Evolutionary conservation across 1,140 invertebrate species (phyloP), one percentile per base, ranked within the genome.

Genomic region (Cataglyphis hispanica): DNA sequence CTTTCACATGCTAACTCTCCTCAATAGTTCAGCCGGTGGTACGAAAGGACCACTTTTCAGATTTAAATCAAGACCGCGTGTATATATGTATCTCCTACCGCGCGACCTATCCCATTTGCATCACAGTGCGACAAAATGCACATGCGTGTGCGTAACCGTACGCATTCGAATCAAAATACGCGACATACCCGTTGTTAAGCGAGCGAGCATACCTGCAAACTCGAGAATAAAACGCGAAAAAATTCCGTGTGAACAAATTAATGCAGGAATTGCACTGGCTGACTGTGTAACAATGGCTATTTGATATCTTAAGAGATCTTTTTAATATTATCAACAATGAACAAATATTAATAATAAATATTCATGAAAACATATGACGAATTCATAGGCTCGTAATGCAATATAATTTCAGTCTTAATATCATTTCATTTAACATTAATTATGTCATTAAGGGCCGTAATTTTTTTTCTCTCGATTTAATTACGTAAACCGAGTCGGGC

Each of bases 51-150:
- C 56, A 90, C 87, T 87, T 89, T 90, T 90, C 88, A 90, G 78
- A 90, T 90, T 90, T 89, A 89, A 90, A 90, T 90, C 85, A 86
- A 74, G 84, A 87, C 85, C 69, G 58, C 37, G 61, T 64, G 81
- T 34, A 58, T n/a, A 70, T 67, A 86, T 83, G 66, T 78, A 77
- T 64, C 46, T 50, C 64, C 37, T 58, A 56, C 74, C 78, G 77
- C 85, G 85, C 85, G 80, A 84, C 61, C 67, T 74, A 75, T 25
- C 11, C 50, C 43, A 89, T 89, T 89, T 89, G 87, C 87, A 89
- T 89, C 16, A 89, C 75, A 89, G 66, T 89, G 67, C 43, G 40
- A 40, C 81, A 53, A 75, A 74, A 74, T 70, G 67, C 53, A 46
- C 27, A 74, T 61, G 67, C 43, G 66, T 66, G 67, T 56, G 58